phyloP scores from a whole-genome alignment of 2,113 vertebrate species.

The Sapayoa aenigma region DNA sequence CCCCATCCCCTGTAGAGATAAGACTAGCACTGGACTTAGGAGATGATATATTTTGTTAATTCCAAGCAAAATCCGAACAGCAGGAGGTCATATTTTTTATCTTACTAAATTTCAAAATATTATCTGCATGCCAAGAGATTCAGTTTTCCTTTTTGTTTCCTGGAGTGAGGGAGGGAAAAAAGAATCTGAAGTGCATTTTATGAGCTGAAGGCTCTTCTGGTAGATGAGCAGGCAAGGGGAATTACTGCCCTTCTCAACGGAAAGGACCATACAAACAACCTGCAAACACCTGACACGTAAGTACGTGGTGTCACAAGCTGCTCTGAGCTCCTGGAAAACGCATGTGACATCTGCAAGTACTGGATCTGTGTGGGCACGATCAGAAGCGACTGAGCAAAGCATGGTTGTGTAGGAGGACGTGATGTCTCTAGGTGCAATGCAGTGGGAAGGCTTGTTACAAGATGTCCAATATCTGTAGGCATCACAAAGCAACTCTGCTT shows the following conservation, averaged over 20 bases:
- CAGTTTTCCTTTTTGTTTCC: not conserved
- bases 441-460: not conserved
- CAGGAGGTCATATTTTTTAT: not conserved
- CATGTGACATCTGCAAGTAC: not conserved
- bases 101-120: not conserved
- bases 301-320: not conserved
- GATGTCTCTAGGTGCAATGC: not conserved
- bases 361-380: not conserved
- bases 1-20: not conserved
- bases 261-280: not conserved
- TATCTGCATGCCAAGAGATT: not conserved
- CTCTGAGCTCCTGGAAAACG: not conserved
- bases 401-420: not conserved
- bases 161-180: not conserved
- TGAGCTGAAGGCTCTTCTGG: not conserved
- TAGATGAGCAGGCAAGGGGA: not conserved
- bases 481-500: not conserved
- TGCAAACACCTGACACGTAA: not conserved
- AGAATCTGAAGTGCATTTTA: not conserved
- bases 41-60: not conserved
- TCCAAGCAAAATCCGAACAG: not conserved
- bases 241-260: not conserved
- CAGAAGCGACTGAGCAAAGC: conserved; percentile 27
- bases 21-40: not conserved
- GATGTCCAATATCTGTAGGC: not conserved